phyloP scores from a whole-genome alignment of 2,113 vertebrate species.

The Scortum barcoo region DNA sequence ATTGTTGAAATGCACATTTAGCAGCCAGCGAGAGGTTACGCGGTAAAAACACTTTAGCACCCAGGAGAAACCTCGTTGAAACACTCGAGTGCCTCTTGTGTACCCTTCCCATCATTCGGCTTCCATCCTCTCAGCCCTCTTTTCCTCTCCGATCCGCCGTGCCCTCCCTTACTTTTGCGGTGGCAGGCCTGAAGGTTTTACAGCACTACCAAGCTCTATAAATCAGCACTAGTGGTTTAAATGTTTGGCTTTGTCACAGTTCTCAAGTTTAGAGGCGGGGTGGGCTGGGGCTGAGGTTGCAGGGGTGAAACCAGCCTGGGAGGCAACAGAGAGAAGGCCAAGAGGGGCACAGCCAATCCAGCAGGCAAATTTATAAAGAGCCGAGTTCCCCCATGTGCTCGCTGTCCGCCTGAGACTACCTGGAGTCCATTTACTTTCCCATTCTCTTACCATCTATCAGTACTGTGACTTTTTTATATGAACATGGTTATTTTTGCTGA shows the following conservation, averaged over 20 bases:
- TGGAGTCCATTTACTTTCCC: not conserved
- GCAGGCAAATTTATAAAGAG: slow-evolving; percentile 50
- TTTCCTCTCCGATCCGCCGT: slow-evolving; percentile 29
- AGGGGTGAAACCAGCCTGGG: slow-evolving; percentile 67
- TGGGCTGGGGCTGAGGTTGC: slow-evolving; percentile 55
- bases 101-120: slow-evolving; percentile 57
- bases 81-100: slow-evolving; percentile 50
- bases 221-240: slow-evolving; percentile 78
- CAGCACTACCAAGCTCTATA: slow-evolving; percentile 73
- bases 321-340: slow-evolving; percentile 56
- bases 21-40: slow-evolving; percentile 53
- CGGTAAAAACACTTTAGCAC: slow-evolving; percentile 62
- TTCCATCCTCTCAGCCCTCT: slow-evolving; percentile 26
- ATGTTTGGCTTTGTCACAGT: slow-evolving; percentile 82
- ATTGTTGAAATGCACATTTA: slow-evolving; percentile 72
- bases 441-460: no score
- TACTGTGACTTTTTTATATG: no score
- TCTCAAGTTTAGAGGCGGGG: slow-evolving; percentile 76
- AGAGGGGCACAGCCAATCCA: slow-evolving; percentile 39
- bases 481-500: not conserved
- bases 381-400: slow-evolving; percentile 16
- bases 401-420: slow-evolving; percentile 19
- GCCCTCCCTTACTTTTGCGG: slow-evolving; percentile 60
- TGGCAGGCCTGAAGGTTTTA: slow-evolving; percentile 75
- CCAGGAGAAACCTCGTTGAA: slow-evolving; percentile 55